Base-by-base conservation (phyloP, 64 coral and sea anemone species). In the Dendronephthya gigantea region DNA sequence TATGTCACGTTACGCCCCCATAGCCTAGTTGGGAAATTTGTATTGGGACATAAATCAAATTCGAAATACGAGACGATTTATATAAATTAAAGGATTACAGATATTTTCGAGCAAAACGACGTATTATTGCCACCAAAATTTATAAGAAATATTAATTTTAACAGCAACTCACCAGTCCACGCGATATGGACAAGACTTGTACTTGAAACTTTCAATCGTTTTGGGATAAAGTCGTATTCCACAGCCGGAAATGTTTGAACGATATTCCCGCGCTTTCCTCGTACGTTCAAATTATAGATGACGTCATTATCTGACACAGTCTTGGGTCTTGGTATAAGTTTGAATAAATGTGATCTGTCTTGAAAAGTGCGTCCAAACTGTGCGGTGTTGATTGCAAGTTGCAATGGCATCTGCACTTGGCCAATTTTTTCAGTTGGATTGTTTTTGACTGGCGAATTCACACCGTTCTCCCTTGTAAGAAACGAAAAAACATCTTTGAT, bases 201-300 rank as follows among this genome's bases (percentile, higher is more conserved):
- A 25, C 30, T 32, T 25, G 9, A n/a, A 14, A 70, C 27, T 8
- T 70, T 9, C 66, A 70, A 9, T 55, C 66, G 66, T 70, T 70
- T 70, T 8, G 66, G 66, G 30, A n/a, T 55, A n/a, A 70, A 70
- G 23, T 70, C 66, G 30, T 70, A 70, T 7, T 70, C 66, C 23
- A 70, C 66, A 10, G 66, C 66, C 27, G 66, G 66, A 70, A 25
- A 70, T 8, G 27, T 25, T 70, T 70, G 66, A 22, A 70, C 66
- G 27, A 70, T 14, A 70, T 14, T 70, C 30, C 66, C 23, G 19
- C 66, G 19, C 30, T 70, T 70, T 70, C 66, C 66, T 25, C 66
- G 66, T 70, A 70, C 66, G 23, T 70, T 70, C 66, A 70, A 25
- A n/a, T 70, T 70, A 70, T 70, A 32, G 27, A 70, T 70, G 66